phyloP scores from a whole-genome alignment of 2,797 vertebrate genomes.

The Bradypodion pumilum region DNA sequence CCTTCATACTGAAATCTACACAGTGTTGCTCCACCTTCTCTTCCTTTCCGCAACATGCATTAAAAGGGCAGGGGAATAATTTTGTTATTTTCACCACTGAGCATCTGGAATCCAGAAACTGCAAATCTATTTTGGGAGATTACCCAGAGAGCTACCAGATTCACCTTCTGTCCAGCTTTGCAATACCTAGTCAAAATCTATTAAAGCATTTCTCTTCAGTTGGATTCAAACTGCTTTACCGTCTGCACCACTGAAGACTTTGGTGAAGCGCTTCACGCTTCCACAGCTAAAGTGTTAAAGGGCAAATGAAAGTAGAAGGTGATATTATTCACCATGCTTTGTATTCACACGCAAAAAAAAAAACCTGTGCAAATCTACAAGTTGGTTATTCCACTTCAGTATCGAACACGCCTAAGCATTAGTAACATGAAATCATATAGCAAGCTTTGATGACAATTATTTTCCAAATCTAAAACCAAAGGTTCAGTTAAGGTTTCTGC shows the following conservation, averaged over 20 bases:
- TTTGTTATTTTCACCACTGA: background rate
- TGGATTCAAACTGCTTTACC: background rate
- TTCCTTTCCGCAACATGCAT: background rate
- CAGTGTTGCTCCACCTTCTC: background rate
- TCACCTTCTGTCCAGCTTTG: background rate
- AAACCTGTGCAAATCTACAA: accelerated
- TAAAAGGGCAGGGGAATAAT: background rate
- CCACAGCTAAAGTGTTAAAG: background rate
- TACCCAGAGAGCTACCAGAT: background rate
- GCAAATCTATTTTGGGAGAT: background rate
- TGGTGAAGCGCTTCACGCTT: background rate
- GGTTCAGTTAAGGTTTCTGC: background rate
- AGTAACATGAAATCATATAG: background rate
- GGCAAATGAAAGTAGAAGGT: background rate
- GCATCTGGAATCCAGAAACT: background rate
- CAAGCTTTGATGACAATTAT: background rate
- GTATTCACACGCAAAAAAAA: background rate
- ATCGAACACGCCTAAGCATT: background rate
- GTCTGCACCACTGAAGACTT: background rate
- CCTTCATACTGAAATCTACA: background rate
- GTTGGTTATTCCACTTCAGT: background rate
- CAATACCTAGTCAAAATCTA: accelerated
- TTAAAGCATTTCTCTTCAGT: background rate
- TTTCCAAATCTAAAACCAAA: background rate
- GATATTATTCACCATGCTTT: accelerated